Evolutionary conservation across 2,888 invertebrate genomes (phyloP).

Genomic region (Masnerella sp.): DNA sequence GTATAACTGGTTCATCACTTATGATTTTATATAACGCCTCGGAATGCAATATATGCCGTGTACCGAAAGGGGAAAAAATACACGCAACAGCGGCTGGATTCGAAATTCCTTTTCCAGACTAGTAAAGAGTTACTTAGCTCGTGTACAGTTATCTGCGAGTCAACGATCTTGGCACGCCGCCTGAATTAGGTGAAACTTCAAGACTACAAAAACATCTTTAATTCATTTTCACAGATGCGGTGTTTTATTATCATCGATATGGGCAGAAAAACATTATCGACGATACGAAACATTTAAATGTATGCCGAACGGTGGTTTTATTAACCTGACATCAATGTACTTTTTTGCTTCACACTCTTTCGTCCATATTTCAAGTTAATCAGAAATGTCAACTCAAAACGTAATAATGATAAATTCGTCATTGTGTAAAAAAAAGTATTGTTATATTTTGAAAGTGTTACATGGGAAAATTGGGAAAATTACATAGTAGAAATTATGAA

Average conservation of each 20-base stretch:
- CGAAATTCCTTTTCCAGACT: slow-evolving; percentile 64
- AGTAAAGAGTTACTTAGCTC: slow-evolving; percentile 61
- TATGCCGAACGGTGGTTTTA: no score
- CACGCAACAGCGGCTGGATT: slow-evolving; percentile 25
- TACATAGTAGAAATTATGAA: no score
- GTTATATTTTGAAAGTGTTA: no score
- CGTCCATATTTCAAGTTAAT: no score
- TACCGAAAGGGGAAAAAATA: slow-evolving; percentile 32
- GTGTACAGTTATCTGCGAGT: slow-evolving; percentile 70
- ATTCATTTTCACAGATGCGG: slow-evolving; percentile 56
- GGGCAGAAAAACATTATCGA: not conserved
- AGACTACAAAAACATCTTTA: slow-evolving; percentile 49
- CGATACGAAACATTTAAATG: no score
- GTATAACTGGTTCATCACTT: no score
- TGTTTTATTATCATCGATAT: slow-evolving; percentile 18
- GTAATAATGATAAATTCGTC: no score
- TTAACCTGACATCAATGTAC: no score
- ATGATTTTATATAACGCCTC: not conserved
- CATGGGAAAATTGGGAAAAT: no score
- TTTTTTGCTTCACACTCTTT: no score
- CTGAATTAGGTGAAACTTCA: slow-evolving; percentile 70
- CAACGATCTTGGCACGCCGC: slow-evolving; percentile 69
- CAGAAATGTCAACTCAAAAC: no score
- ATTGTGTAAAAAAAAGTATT: no score
- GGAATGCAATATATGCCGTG: slow-evolving; percentile 12